phyloP scores from a whole-genome alignment of 2,888 invertebrate species.

The Macroteleia sp. region DNA sequence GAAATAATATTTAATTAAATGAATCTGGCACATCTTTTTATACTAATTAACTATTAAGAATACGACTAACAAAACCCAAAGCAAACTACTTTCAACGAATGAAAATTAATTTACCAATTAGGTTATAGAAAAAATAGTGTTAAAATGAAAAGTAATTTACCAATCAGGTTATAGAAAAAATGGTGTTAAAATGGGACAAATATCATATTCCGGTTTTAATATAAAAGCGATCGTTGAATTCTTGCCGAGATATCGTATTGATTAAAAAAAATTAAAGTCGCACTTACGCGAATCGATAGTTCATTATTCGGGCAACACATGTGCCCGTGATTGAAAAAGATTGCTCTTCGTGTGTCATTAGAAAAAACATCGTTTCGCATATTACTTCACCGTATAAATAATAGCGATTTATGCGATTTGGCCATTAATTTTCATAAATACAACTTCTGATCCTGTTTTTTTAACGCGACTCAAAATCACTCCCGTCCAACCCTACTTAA shows the following conservation, averaged over 20 bases:
- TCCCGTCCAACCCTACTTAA: slow-evolving; percentile 6
- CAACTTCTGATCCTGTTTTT: slow-evolving; percentile 13
- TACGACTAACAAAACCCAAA: no score
- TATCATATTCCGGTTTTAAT: slow-evolving; percentile 30
- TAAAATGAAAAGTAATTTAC: no score
- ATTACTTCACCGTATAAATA: slow-evolving; percentile 43
- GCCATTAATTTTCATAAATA: slow-evolving; percentile 48
- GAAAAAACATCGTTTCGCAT: slow-evolving; percentile 17
- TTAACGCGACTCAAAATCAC: slow-evolving; percentile 17
- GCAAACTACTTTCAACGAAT: no score
- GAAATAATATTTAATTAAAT: no score
- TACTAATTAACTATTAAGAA: no score
- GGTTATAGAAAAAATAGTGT: no score
- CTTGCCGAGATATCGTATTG: slow-evolving; percentile 31
- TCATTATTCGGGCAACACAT: slow-evolving; percentile 45
- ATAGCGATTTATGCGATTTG: slow-evolving; percentile 25
- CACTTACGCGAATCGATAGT: slow-evolving; percentile 34
- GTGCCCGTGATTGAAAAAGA: no score
- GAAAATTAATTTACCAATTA: no score
- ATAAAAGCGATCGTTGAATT: slow-evolving; percentile 48
- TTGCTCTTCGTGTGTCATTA: slow-evolving; percentile 5
- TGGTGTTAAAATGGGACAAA: slow-evolving; percentile 30
- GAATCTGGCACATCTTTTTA: no score
- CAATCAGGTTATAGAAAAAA: no score
- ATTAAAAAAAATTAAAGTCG: slow-evolving; percentile 48